phyloP scores from a whole-genome alignment of 2,113 vertebrate genomes.

The Sphyrna mokarran region DNA sequence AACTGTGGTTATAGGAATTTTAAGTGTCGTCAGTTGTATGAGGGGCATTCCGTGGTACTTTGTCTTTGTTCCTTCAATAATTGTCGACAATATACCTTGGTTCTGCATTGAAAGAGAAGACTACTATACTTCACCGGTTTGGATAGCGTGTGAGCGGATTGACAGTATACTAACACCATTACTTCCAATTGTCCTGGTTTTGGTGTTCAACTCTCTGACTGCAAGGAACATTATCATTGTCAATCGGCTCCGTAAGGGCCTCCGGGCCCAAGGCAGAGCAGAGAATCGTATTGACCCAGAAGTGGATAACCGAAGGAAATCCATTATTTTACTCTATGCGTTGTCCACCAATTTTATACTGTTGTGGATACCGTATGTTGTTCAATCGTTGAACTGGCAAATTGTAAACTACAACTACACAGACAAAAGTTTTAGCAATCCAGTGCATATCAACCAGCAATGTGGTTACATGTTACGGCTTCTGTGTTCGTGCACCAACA shows the following conservation, averaged over 20 bases:
- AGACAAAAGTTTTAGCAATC: neutral
- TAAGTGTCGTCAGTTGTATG: neutral
- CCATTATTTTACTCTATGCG: too few species aligned
- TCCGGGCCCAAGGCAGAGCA: neutral
- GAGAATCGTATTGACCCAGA: too few species aligned
- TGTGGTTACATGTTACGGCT: neutral
- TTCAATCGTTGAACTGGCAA: neutral
- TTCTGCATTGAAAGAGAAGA: neutral
- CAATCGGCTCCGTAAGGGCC: neutral
- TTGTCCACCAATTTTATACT: neutral
- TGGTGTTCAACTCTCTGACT: neutral
- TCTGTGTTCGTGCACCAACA: neutral
- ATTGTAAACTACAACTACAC: neutral
- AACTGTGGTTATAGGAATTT: neutral
- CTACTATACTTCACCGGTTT: neutral
- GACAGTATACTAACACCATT: neutral
- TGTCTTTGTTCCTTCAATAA: neutral
- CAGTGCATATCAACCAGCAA: neutral
- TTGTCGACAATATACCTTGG: neutral
- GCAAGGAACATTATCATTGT: neutral
- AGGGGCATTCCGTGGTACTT: neutral
- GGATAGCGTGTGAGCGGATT: neutral
- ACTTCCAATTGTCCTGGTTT: neutral
- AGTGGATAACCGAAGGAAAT: neutral
- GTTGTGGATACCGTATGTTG: neutral